Base-by-base conservation (phyloP, 2,113 vertebrate genomes). In the Henicopernis longicauda region DNA sequence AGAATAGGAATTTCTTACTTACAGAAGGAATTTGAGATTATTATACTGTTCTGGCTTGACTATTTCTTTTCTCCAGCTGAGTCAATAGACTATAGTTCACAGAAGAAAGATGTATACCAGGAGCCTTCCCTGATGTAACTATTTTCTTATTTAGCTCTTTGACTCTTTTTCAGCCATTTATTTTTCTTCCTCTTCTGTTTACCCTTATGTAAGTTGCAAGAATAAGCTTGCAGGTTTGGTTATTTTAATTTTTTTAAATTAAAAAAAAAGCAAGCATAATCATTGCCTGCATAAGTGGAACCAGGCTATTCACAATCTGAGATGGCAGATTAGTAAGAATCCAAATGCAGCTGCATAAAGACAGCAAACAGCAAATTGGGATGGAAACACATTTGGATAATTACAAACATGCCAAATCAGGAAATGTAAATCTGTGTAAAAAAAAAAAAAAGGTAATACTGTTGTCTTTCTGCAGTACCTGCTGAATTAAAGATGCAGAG, bases 301-400 rank as follows among this genome's bases (percentile, higher is more conserved):
- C 52, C 44, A 21, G 73, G 70, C 70, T 85, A 44, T 72, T 89
- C 73, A 52, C 81, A 91, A 40, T 76, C 81, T 27, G 81, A 85
- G 70, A 93, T 54, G 42, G 59, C 26, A 79, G 34, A 89, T 29
- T 84, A 86, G 65, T 90, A 57, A 89, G 90, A 76, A 92, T 84
- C 44, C 9, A 34, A 93, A 84, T 79, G 83, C 91, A 97, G 90
- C 92, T 96, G 89, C 88, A 89, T 25, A 74, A 82, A 88, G 71
- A 86, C 31, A 96, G 93, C 78, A 87, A 96, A 88, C 58, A 90
- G 67, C 49, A 90, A 70, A 88, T 16, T 86, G 76, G 76, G 83
- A 93, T 89, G 61, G 69, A 89, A 93, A 71, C 47, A 83, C 40
- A 72, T 89, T 92, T 86, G 80, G 67, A 36, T 90, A 90, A 92